phyloP scores from a whole-genome alignment of 2,113 vertebrate species.

The Chroicocephalus ridibundus region DNA sequence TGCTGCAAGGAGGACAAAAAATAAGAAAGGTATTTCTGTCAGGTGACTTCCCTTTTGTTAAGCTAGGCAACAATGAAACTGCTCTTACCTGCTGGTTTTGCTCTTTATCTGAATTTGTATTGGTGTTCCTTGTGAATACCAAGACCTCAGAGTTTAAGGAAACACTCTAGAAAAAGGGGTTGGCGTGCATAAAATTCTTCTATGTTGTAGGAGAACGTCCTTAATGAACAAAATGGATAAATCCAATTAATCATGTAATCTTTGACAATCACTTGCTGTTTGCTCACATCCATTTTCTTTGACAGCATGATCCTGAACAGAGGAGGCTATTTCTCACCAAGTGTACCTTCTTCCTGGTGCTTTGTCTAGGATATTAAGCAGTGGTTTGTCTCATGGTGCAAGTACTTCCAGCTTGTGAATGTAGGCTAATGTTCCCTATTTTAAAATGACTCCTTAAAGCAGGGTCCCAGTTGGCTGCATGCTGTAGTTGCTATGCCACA shows the following conservation, averaged over 20 bases:
- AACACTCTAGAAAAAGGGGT: not conserved
- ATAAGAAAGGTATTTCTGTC: not conserved
- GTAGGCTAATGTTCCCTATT: not conserved
- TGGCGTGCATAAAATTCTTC: not conserved
- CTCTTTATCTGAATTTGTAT: not conserved
- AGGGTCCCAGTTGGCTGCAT: not conserved
- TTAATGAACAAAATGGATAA: not conserved
- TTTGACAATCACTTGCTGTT: not conserved
- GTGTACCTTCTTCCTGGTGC: not conserved
- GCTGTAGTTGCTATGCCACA: not conserved
- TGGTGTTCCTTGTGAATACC: not conserved
- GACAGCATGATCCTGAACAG: not conserved
- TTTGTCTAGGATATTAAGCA: not conserved
- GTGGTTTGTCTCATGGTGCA: not conserved
- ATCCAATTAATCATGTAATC: not conserved
- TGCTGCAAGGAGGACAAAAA: not conserved
- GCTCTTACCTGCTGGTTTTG: not conserved
- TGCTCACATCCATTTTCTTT: not conserved
- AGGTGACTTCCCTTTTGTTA: not conserved
- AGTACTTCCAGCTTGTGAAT: not conserved
- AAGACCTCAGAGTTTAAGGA: not conserved
- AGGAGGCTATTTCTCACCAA: not conserved
- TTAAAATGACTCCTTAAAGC: not conserved
- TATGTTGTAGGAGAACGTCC: not conserved
- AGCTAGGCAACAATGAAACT: not conserved